Evolutionary conservation across 2,888 invertebrate species (phyloP).

Genomic region (Hypsopygia costalis): DNA sequence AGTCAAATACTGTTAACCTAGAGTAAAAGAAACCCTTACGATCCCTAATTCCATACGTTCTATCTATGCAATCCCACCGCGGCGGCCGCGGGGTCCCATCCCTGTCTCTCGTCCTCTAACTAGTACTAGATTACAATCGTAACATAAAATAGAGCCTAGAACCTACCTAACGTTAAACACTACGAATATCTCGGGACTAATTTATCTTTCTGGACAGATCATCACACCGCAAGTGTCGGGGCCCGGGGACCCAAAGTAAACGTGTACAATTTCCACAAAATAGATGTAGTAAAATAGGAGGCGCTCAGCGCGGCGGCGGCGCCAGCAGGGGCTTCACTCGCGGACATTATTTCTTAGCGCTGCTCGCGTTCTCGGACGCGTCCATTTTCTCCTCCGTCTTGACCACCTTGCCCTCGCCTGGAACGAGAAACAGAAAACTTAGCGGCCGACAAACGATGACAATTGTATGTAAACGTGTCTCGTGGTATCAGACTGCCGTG

Average conservation of each 20-base stretch:
- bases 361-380: conserved; percentile 46
- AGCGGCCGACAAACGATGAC: not conserved
- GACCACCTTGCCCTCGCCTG: conserved; percentile 74
- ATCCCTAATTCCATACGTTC: conserved; percentile 24
- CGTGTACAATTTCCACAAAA: conserved; percentile 36
- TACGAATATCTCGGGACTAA: conserved; percentile 34
- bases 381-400: conserved; percentile 74
- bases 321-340: not conserved
- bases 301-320: conserved; percentile 1
- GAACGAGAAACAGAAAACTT: conserved; percentile 12
- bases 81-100: conserved; percentile 14
- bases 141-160: conserved; percentile 28
- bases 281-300: conserved; percentile 25
- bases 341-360: conserved; percentile 48
- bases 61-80: conserved; percentile 17
- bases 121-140: conserved; percentile 27
- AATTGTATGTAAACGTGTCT: not conserved
- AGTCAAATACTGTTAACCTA: conserved; percentile 61
- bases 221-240: conserved; percentile 47
- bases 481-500: conserved; percentile 43
- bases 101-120: conserved; percentile 24
- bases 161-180: conserved; percentile 35
- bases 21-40: conserved; percentile 30
- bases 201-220: conserved; percentile 65
- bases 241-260: conserved; percentile 43